phyloP scores from a whole-genome alignment of 1,140 invertebrate genomes.

The Colletes latitarsis region DNA sequence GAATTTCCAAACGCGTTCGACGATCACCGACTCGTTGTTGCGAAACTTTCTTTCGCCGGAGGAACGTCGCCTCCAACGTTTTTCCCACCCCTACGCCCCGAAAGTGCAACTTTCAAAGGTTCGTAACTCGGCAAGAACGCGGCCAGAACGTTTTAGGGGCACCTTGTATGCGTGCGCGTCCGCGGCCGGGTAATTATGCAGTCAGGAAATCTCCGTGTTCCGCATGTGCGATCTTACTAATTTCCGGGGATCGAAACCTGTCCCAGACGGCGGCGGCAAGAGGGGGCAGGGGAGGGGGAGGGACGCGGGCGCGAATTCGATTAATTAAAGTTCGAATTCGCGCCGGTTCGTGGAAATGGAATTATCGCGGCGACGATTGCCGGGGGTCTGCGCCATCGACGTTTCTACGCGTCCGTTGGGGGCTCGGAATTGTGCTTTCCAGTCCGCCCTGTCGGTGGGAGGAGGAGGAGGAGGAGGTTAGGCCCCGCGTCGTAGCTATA shows the following conservation, averaged over 20 bases:
- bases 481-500: no score
- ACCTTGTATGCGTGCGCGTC: background rate
- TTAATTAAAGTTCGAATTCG: constrained; percentile 79
- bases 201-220: constrained; percentile 58
- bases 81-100: no score
- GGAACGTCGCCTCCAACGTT: no score
- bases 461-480: constrained; percentile 1
- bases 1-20: no score
- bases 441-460: background rate
- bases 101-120: no score
- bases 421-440: constrained; percentile 4
- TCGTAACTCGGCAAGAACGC: no score
- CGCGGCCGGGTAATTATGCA: constrained; percentile 4
- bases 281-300: constrained; percentile 22
- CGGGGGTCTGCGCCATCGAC: constrained; percentile 45
- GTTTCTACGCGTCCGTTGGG: constrained; percentile 6
- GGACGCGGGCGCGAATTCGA: constrained; percentile 68
- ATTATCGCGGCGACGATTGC: constrained; percentile 69
- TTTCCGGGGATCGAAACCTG: constrained; percentile 69
- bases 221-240: constrained; percentile 73
- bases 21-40: no score
- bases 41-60: no score
- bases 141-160: no score
- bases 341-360: constrained; percentile 74
- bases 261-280: constrained; percentile 10